These are phyloP conservation scores for Drosophila limbata DNA, from an alignment of 2,888 invertebrate genomes.

Conservation along the genomic window DNA sequence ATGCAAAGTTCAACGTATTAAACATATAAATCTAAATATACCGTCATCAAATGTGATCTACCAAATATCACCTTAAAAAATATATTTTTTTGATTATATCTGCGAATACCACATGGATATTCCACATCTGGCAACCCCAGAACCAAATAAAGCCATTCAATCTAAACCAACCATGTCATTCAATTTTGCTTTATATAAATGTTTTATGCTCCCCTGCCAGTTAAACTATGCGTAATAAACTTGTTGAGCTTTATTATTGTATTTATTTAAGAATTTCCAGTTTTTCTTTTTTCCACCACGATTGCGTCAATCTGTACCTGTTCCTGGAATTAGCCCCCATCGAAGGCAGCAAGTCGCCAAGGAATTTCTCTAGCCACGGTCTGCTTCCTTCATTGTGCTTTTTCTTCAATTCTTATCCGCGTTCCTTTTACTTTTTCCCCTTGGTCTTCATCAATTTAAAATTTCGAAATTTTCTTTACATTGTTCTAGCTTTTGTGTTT, in stretches of 20 bases:
- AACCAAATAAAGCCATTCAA: background rate
- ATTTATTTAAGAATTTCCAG: constrained; percentile 1
- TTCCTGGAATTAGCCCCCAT: constrained; percentile 21
- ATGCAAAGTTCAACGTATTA: too few relatives aligned
- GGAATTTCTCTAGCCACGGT: constrained; percentile 2
- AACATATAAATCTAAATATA: too few relatives aligned
- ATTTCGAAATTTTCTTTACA: constrained; percentile 24
- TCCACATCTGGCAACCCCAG: background rate
- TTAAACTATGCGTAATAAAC: constrained; percentile 9
- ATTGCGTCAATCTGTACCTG: constrained; percentile 7
- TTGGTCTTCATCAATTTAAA: constrained; percentile 49
- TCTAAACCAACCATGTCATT: background rate
- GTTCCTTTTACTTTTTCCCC: background rate
- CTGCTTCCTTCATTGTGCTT: constrained; percentile 28
- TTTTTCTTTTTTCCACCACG: constrained; percentile 14
- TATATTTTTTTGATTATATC: background rate
- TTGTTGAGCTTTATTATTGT: constrained; percentile 4
- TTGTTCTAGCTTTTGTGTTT: constrained; percentile 13
- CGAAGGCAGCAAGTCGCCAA: constrained; percentile 7
- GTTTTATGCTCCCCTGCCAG: background rate
- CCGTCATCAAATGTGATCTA: too few relatives aligned
- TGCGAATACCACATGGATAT: background rate
- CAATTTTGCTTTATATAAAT: background rate
- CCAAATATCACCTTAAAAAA: background rate
- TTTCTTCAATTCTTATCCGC: constrained; percentile 38